phyloP scores from a whole-genome alignment of 1,140 invertebrate species.

The Leptopilina clavipes region DNA sequence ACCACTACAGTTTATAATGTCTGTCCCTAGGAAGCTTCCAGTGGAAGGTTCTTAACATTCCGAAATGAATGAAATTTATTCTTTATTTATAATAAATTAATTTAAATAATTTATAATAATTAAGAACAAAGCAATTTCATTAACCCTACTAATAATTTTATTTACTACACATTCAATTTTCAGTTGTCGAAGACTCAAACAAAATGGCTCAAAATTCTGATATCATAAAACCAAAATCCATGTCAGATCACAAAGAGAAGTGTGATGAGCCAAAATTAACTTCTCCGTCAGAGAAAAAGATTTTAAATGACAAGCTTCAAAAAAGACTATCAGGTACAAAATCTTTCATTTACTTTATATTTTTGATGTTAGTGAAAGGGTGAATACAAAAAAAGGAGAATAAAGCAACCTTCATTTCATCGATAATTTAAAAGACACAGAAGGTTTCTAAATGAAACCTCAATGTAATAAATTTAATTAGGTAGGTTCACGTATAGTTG shows the following conservation, averaged over 20 bases:
- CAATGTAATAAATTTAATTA: not conserved
- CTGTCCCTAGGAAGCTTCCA: no score
- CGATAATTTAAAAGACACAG: constrained; percentile 6
- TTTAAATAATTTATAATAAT: no score
- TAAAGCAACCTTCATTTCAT: constrained; percentile 27
- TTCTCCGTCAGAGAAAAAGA: constrained; percentile 68
- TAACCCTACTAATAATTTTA: no score
- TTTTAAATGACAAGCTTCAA: constrained; percentile 67
- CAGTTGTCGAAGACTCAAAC: constrained; percentile 69
- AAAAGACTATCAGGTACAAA: constrained; percentile 69
- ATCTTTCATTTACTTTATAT: constrained; percentile 30
- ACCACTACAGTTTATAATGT: no score
- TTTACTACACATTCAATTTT: constrained; percentile 29
- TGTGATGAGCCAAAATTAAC: constrained; percentile 66
- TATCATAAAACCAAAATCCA: constrained; percentile 63
- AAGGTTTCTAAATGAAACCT: not conserved
- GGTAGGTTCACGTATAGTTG: not conserved
- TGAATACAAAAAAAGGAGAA: constrained; percentile 58
- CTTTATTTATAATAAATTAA: no score
- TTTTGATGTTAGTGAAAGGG: constrained; percentile 50
- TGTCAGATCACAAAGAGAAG: constrained; percentile 69
- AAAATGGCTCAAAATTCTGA: constrained; percentile 69
- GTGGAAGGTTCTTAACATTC: no score
- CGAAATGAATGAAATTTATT: no score
- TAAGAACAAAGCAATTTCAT: no score